Conservation (phyloP, 2,888 invertebrate genomes). For the Sepioteuthis lessoniana region DNA sequence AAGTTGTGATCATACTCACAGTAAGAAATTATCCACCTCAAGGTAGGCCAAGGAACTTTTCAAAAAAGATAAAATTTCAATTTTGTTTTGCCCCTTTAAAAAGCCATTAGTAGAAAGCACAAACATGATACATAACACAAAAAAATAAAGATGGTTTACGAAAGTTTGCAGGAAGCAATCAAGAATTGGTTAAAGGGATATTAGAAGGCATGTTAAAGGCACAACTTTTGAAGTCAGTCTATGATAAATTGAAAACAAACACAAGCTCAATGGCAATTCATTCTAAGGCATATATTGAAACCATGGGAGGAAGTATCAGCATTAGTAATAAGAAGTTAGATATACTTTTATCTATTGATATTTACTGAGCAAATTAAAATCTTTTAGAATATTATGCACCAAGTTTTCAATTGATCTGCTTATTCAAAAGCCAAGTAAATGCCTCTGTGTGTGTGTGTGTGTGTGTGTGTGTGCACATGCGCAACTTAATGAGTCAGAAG, state of each 20-base stretch:
- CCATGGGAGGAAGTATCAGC: too few relatives aligned
- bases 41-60: slow-evolving; percentile 33
- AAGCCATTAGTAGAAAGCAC: slow-evolving; percentile 33
- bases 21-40: slow-evolving; percentile 33
- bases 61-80: slow-evolving; percentile 15
- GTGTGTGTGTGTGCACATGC: too few relatives aligned
- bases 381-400: too few relatives aligned
- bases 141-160: neutral
- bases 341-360: too few relatives aligned
- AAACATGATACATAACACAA: neutral
- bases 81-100: neutral
- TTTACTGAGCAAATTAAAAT: too few relatives aligned
- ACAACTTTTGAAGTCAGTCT: neutral
- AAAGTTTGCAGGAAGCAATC: neutral
- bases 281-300: too few relatives aligned
- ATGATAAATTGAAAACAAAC: neutral
- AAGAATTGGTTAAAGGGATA: neutral
- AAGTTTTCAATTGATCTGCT: too few relatives aligned
- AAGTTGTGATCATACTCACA: slow-evolving; percentile 20
- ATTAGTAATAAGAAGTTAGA: too few relatives aligned
- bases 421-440: too few relatives aligned
- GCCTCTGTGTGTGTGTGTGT: too few relatives aligned
- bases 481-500: too few relatives aligned
- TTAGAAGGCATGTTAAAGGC: neutral
- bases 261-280: neutral